Conservation (phyloP, 2,797 vertebrate species). For the Sebastes variabilis region DNA sequence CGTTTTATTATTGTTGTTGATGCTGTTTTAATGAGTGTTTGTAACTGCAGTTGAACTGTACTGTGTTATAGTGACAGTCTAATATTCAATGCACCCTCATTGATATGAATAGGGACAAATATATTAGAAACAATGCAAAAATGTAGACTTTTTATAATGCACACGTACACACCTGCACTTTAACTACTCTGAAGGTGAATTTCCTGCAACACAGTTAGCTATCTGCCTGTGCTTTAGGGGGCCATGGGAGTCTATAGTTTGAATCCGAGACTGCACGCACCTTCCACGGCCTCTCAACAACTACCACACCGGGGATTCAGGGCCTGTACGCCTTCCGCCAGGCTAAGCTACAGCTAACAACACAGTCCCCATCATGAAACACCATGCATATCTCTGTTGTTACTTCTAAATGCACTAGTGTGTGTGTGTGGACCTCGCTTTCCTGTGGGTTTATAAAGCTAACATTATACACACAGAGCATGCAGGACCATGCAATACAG, state of each 20-base stretch:
- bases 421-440: background rate
- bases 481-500: conserved; percentile 50
- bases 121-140: background rate
- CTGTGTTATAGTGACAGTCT: background rate
- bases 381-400: too few species aligned
- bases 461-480: background rate
- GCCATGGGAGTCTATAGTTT: conserved; percentile 7
- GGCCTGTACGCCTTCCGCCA: conserved; percentile 49
- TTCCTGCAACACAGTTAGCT: background rate
- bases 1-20: too few species aligned
- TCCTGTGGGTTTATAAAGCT: background rate
- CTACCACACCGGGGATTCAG: conserved; percentile 69
- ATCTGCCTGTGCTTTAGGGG: background rate
- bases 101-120: background rate
- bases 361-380: background rate
- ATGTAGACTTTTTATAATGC: background rate
- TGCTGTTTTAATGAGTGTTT: too few species aligned
- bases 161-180: background rate
- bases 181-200: background rate
- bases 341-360: conserved; percentile 67
- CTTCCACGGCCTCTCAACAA: conserved; percentile 50
- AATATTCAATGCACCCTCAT: background rate
- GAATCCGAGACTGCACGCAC: conserved; percentile 27
- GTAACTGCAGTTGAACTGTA: too few species aligned
- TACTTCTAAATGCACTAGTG: background rate